These are phyloP conservation scores for Cynaeus angustus DNA, from an alignment of 2,888 invertebrate species.

Conservation along the genomic window DNA sequence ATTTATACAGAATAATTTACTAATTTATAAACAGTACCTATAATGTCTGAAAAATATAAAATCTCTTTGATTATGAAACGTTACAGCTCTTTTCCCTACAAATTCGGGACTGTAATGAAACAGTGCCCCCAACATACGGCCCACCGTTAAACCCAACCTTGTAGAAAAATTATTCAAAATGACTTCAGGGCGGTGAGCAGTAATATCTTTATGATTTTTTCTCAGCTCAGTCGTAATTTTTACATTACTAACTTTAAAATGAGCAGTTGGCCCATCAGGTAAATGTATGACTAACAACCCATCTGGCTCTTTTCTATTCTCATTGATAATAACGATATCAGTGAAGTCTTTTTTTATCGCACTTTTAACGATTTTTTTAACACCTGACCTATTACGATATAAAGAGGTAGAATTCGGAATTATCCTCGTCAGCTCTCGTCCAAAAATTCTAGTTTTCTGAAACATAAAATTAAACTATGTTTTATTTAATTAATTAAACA, in stretches of 20 bases:
- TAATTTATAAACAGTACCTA: slow-evolving; percentile 71
- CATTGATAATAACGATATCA: slow-evolving; percentile 94
- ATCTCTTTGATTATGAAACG: slow-evolving; percentile 99
- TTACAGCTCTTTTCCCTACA: slow-evolving; percentile 92
- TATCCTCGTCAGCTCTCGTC: slow-evolving; percentile 90
- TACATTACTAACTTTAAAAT: slow-evolving; percentile 95
- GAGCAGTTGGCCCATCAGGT: slow-evolving; percentile 97
- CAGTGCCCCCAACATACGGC: slow-evolving; percentile 93
- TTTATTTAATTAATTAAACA: slow-evolving; percentile 9
- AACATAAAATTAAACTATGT: slow-evolving; percentile 13
- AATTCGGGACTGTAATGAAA: slow-evolving; percentile 98
- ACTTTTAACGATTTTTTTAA: slow-evolving; percentile 94
- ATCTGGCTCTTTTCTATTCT: slow-evolving; percentile 93
- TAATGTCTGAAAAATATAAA: slow-evolving; percentile 99
- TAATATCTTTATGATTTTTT: slow-evolving; percentile 86
- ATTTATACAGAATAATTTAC: slow-evolving; percentile 4
- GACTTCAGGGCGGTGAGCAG: slow-evolving; percentile 93
- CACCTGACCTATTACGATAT: slow-evolving; percentile 90
- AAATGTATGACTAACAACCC: slow-evolving; percentile 94
- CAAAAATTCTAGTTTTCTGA: slow-evolving; percentile 90
- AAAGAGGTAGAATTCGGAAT: slow-evolving; percentile 94
- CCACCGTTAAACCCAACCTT: slow-evolving; percentile 90
- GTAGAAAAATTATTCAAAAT: slow-evolving; percentile 97
- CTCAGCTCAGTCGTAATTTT: slow-evolving; percentile 91
- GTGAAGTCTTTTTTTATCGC: slow-evolving; percentile 87